These are phyloP conservation scores for Scortum barcoo DNA, from an alignment of 2,113 vertebrate genomes.

Conservation along the genomic window DNA sequence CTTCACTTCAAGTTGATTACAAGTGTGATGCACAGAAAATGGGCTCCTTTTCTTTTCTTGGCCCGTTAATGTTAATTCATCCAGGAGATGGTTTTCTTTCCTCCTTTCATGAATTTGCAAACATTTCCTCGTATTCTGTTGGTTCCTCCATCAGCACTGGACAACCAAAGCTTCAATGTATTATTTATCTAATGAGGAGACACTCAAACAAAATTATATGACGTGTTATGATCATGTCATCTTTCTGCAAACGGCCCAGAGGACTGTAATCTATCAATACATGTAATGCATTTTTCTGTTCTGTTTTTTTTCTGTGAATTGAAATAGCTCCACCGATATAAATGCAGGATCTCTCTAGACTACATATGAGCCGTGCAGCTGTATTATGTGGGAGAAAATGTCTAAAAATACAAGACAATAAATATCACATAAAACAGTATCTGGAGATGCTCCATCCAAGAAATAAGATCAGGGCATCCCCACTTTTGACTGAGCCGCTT, in stretches of 20 bases:
- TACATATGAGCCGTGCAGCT: background rate
- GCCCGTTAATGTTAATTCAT: constrained; percentile 20
- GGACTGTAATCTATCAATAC: too few species aligned
- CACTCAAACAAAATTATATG: too few species aligned
- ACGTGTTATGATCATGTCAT: too few species aligned
- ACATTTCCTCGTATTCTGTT: background rate
- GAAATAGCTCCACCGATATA: too few species aligned
- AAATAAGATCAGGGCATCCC: background rate
- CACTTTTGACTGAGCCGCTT: background rate
- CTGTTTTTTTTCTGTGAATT: too few species aligned
- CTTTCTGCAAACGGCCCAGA: too few species aligned
- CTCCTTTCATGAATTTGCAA: constrained; percentile 24
- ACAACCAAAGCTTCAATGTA: background rate
- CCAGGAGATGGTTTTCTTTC: background rate
- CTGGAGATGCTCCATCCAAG: background rate
- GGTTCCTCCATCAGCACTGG: background rate
- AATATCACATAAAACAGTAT: background rate
- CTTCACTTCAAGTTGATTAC: constrained; percentile 40
- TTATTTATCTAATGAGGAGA: too few species aligned
- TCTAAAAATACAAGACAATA: too few species aligned
- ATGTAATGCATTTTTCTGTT: too few species aligned
- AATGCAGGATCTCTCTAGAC: background rate
- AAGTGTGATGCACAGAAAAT: constrained; percentile 13
- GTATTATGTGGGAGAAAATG: background rate
- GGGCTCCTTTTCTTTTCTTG: background rate